Percentiles rank a stretch among this genome's conserved stretches.
Conservation (phyloP, 2,113 vertebrate genomes). For the Furnarius figulus region DNA sequence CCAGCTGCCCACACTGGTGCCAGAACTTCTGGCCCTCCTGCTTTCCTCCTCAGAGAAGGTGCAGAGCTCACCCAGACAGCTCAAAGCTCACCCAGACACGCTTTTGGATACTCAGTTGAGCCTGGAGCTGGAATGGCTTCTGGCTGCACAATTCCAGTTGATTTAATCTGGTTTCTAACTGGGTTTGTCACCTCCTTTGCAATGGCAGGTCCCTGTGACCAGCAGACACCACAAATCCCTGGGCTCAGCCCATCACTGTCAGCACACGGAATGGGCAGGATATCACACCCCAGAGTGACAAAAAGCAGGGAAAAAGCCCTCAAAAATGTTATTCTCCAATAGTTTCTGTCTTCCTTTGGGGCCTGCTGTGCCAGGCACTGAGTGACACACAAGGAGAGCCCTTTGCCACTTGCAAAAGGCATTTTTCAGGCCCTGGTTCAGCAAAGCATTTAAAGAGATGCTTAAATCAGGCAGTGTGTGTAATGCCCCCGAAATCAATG, state of each 20-base stretch:
- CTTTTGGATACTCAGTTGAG: not conserved
- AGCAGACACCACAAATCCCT: fast-evolving
- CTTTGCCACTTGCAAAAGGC: not conserved
- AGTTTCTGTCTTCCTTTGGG: not conserved
- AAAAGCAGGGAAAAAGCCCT: not conserved
- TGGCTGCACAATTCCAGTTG: fast-evolving
- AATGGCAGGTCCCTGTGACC: fast-evolving
- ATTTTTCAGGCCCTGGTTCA: not conserved
- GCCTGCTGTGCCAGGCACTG: not conserved
- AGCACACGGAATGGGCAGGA: not conserved
- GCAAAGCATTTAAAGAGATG: not conserved
- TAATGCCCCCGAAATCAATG: not conserved
- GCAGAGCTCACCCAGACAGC: not conserved
- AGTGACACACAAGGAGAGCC: not conserved
- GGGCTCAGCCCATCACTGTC: not conserved
- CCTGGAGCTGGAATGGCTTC: not conserved
- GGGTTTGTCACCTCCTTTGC: not conserved
- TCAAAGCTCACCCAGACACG: not conserved
- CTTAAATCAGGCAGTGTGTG: not conserved
- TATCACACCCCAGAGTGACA: fast-evolving
- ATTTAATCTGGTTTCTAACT: not conserved
- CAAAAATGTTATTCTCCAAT: not conserved
- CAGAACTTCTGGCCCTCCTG: not conserved
- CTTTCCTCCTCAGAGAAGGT: not conserved
- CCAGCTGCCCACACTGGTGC: not conserved